phyloP scores from a whole-genome alignment of 2,113 vertebrate genomes.

The Cinclus cinclus region DNA sequence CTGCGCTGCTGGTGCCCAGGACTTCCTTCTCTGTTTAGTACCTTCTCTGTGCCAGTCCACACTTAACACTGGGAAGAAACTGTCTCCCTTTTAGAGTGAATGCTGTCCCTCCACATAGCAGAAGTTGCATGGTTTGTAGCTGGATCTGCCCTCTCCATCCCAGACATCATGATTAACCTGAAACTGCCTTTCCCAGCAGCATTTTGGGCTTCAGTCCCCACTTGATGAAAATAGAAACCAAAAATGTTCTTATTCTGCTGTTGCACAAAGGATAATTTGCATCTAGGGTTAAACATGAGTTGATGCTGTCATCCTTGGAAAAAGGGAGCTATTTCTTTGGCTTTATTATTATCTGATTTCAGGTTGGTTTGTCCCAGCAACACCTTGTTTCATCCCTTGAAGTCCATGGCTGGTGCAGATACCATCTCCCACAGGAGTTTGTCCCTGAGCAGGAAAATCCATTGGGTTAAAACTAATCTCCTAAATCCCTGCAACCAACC shows the following conservation, averaged over 20 bases:
- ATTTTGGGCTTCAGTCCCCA: neutral
- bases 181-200: neutral
- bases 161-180: neutral
- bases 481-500: neutral
- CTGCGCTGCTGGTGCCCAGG: neutral
- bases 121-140: neutral
- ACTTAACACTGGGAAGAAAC: fast-evolving
- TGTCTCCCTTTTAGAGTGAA: neutral
- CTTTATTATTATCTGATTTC: neutral
- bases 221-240: fast-evolving
- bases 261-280: neutral
- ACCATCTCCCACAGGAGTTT: neutral
- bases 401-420: neutral
- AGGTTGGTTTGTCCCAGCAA: neutral
- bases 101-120: fast-evolving
- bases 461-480: neutral
- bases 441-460: neutral
- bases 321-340: neutral
- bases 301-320: neutral
- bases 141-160: neutral
- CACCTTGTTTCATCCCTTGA: neutral
- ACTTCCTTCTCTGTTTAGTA: neutral
- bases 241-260: neutral
- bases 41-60: fast-evolving
- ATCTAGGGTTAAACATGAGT: fast-evolving